Evolutionary conservation across 1,140 invertebrate genomes (phyloP).

Genomic region (Andricus grossulariae): DNA sequence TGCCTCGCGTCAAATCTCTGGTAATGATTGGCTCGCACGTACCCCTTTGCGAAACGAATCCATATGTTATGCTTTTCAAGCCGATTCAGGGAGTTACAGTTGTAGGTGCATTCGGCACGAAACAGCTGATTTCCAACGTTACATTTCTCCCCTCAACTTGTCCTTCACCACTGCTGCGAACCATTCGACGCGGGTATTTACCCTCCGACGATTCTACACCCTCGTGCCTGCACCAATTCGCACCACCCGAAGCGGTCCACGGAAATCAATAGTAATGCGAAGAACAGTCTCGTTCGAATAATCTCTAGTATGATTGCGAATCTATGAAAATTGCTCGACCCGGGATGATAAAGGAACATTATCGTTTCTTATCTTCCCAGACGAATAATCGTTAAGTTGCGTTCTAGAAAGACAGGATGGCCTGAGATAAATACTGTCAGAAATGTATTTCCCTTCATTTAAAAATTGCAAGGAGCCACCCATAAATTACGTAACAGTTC

Average conservation of each 20-base stretch:
- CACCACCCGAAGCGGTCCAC: constrained; percentile 12
- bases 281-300: constrained; percentile 14
- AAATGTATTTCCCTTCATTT: no score
- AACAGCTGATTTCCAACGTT: constrained; percentile 10
- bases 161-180: not conserved
- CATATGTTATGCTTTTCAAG: constrained; percentile 31
- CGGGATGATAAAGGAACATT: no score
- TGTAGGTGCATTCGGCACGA: constrained; percentile 20
- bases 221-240: constrained; percentile 23
- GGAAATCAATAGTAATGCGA: constrained; percentile 28
- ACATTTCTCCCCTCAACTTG: constrained; percentile 11
- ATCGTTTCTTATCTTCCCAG: no score
- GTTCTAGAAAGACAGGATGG: no score
- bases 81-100: constrained; percentile 14
- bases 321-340: no score
- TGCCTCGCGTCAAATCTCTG: constrained; percentile 19
- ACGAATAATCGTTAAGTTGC: no score
- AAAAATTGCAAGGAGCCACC: no score
- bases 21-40: constrained; percentile 26
- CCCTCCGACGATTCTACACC: constrained; percentile 27
- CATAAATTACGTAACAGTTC: no score
- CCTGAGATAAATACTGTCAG: no score
- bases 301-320: not conserved
- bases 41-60: constrained; percentile 24
- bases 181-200: constrained; percentile 21